Evolutionary conservation across 2,888 invertebrate species (phyloP).

Genomic region (Acanthoscelides obtectus): DNA sequence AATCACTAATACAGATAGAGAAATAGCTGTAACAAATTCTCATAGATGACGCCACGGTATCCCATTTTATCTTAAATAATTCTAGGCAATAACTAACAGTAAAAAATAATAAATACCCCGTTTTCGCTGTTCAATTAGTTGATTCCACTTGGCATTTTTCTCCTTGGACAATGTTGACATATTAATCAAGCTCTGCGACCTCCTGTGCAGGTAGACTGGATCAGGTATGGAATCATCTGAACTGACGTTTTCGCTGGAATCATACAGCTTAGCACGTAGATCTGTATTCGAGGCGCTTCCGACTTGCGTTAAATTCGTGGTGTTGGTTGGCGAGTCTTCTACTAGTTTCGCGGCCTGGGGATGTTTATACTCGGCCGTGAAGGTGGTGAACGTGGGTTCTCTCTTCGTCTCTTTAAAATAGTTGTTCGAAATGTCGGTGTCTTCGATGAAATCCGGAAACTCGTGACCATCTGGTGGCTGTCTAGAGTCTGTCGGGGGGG

Average conservation of each 20-base stretch:
- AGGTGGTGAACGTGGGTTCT: not conserved
- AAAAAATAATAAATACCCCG: not conserved
- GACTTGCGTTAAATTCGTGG: not conserved
- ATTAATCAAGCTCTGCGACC: constrained; percentile 52
- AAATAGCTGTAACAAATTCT: no score
- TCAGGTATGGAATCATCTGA: constrained; percentile 19
- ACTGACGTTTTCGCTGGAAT: constrained; percentile 26
- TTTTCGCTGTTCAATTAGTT: constrained; percentile 74
- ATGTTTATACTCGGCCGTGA: not conserved
- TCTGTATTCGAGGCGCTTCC: constrained; percentile 33
- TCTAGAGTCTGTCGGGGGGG: constrained; percentile 59
- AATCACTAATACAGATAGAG: no score
- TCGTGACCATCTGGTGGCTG: constrained; percentile 81
- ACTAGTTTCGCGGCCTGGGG: not conserved
- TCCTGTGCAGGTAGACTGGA: constrained; percentile 38
- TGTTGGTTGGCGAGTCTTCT: not conserved
- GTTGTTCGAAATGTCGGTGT: constrained; percentile 8
- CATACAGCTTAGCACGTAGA: constrained; percentile 27
- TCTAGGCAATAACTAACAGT: no score
- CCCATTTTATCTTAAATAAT: no score
- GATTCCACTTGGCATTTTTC: constrained; percentile 56
- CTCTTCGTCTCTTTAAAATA: constrained; percentile 13
- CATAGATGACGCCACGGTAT: no score
- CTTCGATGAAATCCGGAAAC: constrained; percentile 67
- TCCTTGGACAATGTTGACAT: constrained; percentile 36